Evolutionary conservation across 2,888 invertebrate genomes (phyloP).

Genomic region (Chymomyza amoena): DNA sequence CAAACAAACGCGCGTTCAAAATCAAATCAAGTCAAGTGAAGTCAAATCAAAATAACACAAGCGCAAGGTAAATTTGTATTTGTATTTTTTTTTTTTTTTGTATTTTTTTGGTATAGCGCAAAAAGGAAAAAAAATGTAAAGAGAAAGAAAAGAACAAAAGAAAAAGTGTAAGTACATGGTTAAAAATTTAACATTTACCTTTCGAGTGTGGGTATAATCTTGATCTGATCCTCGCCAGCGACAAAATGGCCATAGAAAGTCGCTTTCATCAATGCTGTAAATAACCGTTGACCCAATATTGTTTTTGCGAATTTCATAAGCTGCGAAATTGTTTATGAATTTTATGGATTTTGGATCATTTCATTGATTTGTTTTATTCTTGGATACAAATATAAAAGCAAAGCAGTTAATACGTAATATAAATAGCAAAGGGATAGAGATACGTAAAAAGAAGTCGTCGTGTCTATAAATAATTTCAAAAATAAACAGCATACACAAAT

Average conservation of each 20-base stretch:
- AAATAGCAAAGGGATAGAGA: background rate
- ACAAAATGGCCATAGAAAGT: constrained; percentile 99
- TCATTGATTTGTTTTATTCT: constrained; percentile 27
- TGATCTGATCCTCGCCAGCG: constrained; percentile 95
- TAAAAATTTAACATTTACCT: constrained; percentile 79
- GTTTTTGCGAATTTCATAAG: constrained; percentile 89
- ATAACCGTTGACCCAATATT: constrained; percentile 89
- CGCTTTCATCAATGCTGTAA: constrained; percentile 91
- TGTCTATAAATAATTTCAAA: background rate
- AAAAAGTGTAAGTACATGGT: constrained; percentile 64
- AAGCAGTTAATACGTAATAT: background rate
- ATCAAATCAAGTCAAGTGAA: background rate
- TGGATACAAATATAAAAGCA: background rate
- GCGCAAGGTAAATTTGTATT: background rate
- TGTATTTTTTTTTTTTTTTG: background rate
- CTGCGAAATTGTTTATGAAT: constrained; percentile 79
- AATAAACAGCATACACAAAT: background rate
- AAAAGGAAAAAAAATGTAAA: constrained; percentile 50
- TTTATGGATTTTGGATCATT: constrained; percentile 17
- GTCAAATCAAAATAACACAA: background rate
- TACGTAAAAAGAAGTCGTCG: background rate
- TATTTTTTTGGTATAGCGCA: background rate
- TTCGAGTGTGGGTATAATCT: constrained; percentile 91
- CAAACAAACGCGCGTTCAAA: background rate
- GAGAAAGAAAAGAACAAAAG: constrained; percentile 60